Percentiles rank a stretch among this genome's conserved stretches.
Conservation (phyloP, 35 echinoderm and acorn worm genomes). For the Diadema setosum region DNA sequence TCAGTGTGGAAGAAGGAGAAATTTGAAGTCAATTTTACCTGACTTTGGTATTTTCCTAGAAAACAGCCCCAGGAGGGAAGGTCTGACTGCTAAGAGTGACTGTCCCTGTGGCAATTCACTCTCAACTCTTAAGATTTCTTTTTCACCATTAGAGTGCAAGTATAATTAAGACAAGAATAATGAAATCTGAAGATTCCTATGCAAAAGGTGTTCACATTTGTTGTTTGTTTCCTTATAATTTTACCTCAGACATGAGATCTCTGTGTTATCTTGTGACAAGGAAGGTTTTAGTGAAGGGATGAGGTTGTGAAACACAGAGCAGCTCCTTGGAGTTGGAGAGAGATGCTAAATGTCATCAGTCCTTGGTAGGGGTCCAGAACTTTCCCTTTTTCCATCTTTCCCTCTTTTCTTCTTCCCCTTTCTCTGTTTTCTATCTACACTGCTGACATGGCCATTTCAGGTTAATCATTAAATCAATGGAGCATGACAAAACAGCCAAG, state of each 20-base stretch:
- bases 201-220: too few species aligned
- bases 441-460: background rate
- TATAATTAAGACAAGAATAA: too few species aligned
- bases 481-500: background rate
- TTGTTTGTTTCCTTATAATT: too few species aligned
- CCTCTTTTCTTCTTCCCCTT: background rate
- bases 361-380: background rate
- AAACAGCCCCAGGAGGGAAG: background rate
- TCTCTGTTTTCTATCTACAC: background rate
- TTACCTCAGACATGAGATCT: too few species aligned
- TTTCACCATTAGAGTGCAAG: too few species aligned
- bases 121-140: too few species aligned
- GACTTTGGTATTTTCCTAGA: slow-evolving; percentile 3
- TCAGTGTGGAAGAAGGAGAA: background rate
- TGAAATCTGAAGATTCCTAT: too few species aligned
- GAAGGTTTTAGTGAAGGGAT: too few species aligned
- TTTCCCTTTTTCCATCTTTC: background rate
- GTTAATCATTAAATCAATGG: slow-evolving; percentile 20
- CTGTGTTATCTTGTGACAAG: too few species aligned
- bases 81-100: too few species aligned
- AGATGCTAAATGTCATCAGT: slow-evolving; percentile 1
- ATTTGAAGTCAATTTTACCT: slow-evolving; percentile 6
- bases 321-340: background rate
- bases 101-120: too few species aligned
- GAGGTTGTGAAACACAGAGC: background rate